phyloP scores from a whole-genome alignment of 2,888 invertebrate species.

The Drosophila niveifrons region DNA sequence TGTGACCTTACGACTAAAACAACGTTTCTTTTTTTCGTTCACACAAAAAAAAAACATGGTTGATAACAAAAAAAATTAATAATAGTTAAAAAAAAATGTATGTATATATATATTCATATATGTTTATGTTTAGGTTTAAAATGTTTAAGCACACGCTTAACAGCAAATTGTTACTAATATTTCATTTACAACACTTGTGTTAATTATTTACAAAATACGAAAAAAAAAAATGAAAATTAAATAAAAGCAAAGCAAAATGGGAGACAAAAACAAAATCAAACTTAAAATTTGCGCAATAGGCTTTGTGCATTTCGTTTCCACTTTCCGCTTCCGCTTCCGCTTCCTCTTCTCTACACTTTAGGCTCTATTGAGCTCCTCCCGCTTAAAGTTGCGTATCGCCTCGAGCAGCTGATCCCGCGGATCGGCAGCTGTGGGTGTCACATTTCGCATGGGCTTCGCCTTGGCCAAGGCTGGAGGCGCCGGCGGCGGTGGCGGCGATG shows the following conservation, averaged over 20 bases:
- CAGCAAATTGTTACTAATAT: conserved; percentile 39
- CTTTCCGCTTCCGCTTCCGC: not conserved
- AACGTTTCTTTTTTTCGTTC: conserved; percentile 38
- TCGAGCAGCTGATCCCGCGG: conserved; percentile 89
- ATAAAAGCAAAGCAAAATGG: conserved; percentile 2
- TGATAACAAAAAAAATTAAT: conserved; percentile 69
- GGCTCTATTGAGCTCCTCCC: conserved; percentile 79
- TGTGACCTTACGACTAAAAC: conserved; percentile 73
- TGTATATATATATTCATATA: conserved; percentile 20
- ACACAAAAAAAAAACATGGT: conserved; percentile 52
- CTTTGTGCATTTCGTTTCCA: conserved; percentile 57
- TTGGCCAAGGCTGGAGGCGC: conserved; percentile 80
- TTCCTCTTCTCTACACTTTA: conserved; percentile 36
- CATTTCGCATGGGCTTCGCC: conserved; percentile 65
- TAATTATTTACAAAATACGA: conserved; percentile 62
- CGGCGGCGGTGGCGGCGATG: conserved; percentile 41
- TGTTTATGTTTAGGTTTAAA: conserved; percentile 16
- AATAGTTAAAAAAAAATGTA: conserved; percentile 60
- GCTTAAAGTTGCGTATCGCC: conserved; percentile 90
- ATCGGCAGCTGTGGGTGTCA: conserved; percentile 84
- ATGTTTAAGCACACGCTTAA: conserved; percentile 31
- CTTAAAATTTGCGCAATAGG: conserved; percentile 54
- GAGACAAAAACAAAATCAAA: conserved; percentile 13
- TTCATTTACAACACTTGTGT: conserved; percentile 46
- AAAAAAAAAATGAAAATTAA: conserved; percentile 28